Evolutionary conservation across 1,140 invertebrate genomes (phyloP).

Genomic region (Formica selysi): DNA sequence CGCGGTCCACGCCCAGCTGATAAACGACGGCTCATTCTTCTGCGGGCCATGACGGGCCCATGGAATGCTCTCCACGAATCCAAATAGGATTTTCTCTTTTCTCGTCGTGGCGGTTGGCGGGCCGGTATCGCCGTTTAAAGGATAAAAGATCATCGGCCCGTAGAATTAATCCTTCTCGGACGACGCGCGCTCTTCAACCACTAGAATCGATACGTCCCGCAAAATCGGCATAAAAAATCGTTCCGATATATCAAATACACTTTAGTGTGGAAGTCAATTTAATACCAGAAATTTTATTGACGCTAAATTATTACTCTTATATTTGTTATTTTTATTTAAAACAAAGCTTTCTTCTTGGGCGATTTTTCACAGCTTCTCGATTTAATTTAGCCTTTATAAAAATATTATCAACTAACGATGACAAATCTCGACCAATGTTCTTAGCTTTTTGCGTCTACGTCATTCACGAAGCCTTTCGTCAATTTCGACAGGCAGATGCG

Average conservation of each 20-base stretch:
- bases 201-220: constrained; percentile 7
- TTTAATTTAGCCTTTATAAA: background rate
- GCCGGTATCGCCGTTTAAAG: constrained; percentile 45
- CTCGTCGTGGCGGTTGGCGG: constrained; percentile 46
- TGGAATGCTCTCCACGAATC: constrained; percentile 57
- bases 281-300: background rate
- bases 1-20: constrained; percentile 69
- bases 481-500: constrained; percentile 58
- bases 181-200: constrained; percentile 2
- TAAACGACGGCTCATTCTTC: constrained; percentile 74
- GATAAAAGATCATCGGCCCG: constrained; percentile 54
- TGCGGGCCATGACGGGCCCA: constrained; percentile 42
- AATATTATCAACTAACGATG: background rate
- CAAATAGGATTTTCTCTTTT: constrained; percentile 64
- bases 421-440: background rate
- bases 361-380: background rate
- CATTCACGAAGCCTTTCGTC: background rate
- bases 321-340: background rate
- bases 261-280: constrained; percentile 6
- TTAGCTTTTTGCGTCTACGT: background rate
- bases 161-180: constrained; percentile 66
- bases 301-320: background rate
- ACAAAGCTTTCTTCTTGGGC: background rate
- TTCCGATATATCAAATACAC: constrained; percentile 13
- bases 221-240: constrained; percentile 46